Base-by-base conservation (phyloP, 2,888 invertebrate species). In the Schrankia costaestrigalis region DNA sequence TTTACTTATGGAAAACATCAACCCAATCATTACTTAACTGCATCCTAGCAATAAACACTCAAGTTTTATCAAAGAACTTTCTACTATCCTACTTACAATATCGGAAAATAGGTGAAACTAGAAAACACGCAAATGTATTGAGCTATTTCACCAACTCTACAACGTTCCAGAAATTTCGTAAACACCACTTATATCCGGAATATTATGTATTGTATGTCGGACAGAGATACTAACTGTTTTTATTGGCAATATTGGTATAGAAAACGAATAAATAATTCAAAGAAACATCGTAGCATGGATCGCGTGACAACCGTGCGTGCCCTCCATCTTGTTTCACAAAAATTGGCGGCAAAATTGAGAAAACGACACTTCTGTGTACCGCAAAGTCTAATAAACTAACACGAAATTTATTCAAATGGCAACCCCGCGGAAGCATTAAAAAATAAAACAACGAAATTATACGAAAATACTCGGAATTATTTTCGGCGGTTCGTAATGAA, bases 311-410 rank as follows among this genome's bases (percentile, higher is more conserved):
- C 41, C 46, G 56, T 63, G 69, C 69, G 69, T 54, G 53, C 62
- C 72, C 65, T 78, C 81, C 83, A 85, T 85, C 80, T 84, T 82
- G 82, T 71, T 43, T 59, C 69, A 67, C 72, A 66, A 63, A 80
- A 80, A 83, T 81, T 82, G 79, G 77, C 75, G 75, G 79, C 68
- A 73, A 80, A 82, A 83, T 82, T 78, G 76, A 78, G 78, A 79
- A 75, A 82, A 81, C 78, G 71, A 80, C 83, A 84, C 82, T 80
- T 80, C 68, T 63, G 62, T 50, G 46, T 43, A 59, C 59, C 63
- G 48, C 56, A 33, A 40, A 40, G 36, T 39, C 41, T 50, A 56
- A 46, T 67, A 64, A 68, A 70, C 60, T 61, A 57, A 60, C 63
- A 58, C 59, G 50, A 67, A 72, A 71, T 75, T 74, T 75, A 78